A percentile compares a stretch with the other conserved stretches of the same genome.
Conservation (phyloP, 2,797 vertebrate genomes). For the Urocyon cinereoargenteus region DNA sequence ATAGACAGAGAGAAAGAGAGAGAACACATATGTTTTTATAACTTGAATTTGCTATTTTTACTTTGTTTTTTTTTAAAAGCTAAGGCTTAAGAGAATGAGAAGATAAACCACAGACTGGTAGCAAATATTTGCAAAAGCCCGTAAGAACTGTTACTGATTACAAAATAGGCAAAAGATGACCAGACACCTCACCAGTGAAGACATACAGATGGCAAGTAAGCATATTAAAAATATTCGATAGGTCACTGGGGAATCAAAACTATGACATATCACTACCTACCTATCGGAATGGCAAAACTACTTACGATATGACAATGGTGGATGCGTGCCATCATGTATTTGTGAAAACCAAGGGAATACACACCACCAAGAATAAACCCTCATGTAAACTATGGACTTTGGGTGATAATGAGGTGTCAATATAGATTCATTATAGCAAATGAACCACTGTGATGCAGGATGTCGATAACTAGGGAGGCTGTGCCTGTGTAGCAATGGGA, state of each 20-base stretch:
- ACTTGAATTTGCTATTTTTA: not conserved
- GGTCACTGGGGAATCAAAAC: not conserved
- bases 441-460: rapidly evolving
- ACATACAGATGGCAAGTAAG: not conserved
- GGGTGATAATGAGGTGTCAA: not conserved
- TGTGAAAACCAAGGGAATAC: not conserved
- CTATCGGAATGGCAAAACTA: not conserved
- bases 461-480: too few relatives aligned
- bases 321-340: rapidly evolving
- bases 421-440: not conserved
- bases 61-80: not conserved
- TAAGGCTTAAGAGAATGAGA: not conserved
- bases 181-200: not conserved
- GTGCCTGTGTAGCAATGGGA: not conserved
- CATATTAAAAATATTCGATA: not conserved
- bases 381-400: not conserved
- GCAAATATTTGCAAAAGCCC: not conserved
- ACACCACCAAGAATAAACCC: not conserved
- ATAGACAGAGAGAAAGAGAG: not conserved
- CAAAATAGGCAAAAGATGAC: not conserved
- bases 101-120: not conserved
- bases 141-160: not conserved
- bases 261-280: not conserved
- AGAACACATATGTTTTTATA: not conserved
- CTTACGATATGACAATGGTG: not conserved